Percentiles rank a stretch among this genome's conserved stretches.
These are phyloP conservation scores for Ichneumon xanthorius DNA, from an alignment of 2,888 invertebrate genomes.

Conservation along the genomic window DNA sequence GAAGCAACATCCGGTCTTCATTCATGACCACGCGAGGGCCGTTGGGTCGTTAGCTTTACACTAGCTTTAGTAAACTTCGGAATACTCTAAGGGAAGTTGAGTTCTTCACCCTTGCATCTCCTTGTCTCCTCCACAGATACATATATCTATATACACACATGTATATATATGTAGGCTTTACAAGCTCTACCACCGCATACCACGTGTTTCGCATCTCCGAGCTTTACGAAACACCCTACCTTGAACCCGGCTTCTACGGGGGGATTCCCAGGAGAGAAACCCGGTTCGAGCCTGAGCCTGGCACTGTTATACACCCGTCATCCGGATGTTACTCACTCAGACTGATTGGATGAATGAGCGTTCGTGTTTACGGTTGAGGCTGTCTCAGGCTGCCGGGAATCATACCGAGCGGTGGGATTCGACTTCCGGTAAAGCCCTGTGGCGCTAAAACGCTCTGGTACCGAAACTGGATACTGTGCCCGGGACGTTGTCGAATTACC, in stretches of 20 bases:
- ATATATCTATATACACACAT: too few species aligned
- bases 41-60: slow-evolving; percentile 22
- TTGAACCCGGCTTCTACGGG: not conserved
- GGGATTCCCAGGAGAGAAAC: slow-evolving; percentile 36
- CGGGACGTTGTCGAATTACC: slow-evolving; percentile 1
- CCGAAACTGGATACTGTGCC: slow-evolving; percentile 13
- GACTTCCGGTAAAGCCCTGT: not conserved
- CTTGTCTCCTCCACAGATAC: not conserved
- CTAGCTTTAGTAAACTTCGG: not conserved
- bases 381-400: not conserved
- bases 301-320: slow-evolving; percentile 3
- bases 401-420: not conserved
- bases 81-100: not conserved
- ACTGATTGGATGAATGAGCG: slow-evolving; percentile 63
- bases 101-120: not conserved
- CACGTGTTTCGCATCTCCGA: slow-evolving; percentile 33
- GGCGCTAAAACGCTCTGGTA: not conserved
- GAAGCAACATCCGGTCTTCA: slow-evolving; percentile 25
- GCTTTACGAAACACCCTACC: slow-evolving; percentile 37
- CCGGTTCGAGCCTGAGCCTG: slow-evolving; percentile 7
- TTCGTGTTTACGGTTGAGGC: slow-evolving; percentile 15
- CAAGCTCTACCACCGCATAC: slow-evolving; percentile 24
- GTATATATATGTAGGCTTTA: not conserved
- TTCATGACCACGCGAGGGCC: slow-evolving; percentile 11
- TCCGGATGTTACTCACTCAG: slow-evolving; percentile 63